A percentile compares a stretch with the other conserved stretches of the same genome.
Evolutionary conservation across 2,113 vertebrate genomes (phyloP).

Genomic region (Puffinus mauretanicus): DNA sequence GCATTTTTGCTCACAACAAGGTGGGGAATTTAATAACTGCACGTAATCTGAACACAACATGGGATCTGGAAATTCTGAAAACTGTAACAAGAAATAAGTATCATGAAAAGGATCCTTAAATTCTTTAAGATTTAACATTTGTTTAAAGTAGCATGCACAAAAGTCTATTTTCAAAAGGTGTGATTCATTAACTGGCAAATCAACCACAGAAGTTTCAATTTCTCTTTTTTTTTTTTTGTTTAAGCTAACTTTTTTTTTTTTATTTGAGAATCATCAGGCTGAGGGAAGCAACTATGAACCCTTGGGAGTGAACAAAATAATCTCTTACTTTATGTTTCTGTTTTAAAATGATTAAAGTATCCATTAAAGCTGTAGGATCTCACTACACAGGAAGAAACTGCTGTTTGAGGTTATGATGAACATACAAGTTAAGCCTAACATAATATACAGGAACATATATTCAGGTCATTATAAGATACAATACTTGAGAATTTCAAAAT

Average conservation of each 20-base stretch:
- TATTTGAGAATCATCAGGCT: neutral
- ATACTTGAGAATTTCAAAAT: neutral
- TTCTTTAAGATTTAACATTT: neutral
- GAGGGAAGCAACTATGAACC: neutral
- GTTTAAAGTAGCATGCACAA: neutral
- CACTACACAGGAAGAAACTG: neutral
- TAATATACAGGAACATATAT: neutral
- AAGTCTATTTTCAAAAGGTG: neutral
- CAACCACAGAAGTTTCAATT: neutral
- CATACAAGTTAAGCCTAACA: neutral
- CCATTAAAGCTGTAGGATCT: neutral
- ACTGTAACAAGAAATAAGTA: slow-evolving; percentile 75
- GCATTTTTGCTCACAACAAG: slow-evolving; percentile 76
- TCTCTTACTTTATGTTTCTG: neutral
- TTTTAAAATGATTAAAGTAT: neutral
- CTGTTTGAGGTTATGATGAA: neutral
- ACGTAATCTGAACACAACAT: slow-evolving; percentile 94
- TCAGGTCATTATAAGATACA: neutral
- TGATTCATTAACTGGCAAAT: neutral
- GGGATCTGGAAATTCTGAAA: slow-evolving; percentile 89
- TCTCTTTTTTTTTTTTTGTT: neutral
- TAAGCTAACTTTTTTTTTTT: neutral
- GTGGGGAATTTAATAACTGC: slow-evolving; percentile 74
- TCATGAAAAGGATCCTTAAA: neutral
- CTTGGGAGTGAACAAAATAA: neutral